Evolutionary conservation across 2,113 vertebrate genomes (phyloP).

Genomic region (Carassius auratus): DNA sequence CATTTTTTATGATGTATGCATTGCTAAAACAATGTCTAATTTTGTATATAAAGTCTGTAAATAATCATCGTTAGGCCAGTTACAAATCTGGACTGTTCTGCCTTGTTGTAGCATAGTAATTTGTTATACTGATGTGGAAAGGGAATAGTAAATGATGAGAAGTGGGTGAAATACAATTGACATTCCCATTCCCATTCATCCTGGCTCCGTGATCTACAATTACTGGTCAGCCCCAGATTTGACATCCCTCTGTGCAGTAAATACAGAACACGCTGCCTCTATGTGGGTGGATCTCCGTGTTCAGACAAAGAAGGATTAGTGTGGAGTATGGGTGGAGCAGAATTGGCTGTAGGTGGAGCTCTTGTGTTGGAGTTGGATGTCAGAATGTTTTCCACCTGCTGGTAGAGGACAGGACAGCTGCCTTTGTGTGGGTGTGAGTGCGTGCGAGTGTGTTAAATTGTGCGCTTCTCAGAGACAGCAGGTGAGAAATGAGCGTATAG

Average conservation of each 20-base stretch:
- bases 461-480: conserved; percentile 24
- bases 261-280: conserved; percentile 59
- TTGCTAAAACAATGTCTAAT: background rate
- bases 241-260: conserved; percentile 12
- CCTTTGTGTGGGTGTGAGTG: conserved; percentile 27
- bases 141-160: background rate
- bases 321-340: conserved; percentile 58
- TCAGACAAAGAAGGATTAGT: conserved; percentile 56
- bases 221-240: conserved; percentile 2
- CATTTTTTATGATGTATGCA: background rate
- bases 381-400: conserved; percentile 68
- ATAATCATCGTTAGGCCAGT: background rate
- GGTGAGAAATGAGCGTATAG: conserved; percentile 22
- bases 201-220: background rate
- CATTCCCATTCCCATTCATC: conserved; percentile 5
- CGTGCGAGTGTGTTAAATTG: conserved; percentile 45
- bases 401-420: conserved; percentile 61
- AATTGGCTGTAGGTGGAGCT: conserved; percentile 79
- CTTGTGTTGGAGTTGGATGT: conserved; percentile 75
- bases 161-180: background rate
- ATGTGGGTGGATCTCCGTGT: conserved; percentile 50
- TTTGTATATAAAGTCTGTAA: background rate
- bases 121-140: background rate
- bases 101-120: background rate
- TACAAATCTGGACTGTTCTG: background rate